These are phyloP conservation scores for Actinia equina DNA, from an alignment of 64 coral and sea anemone genomes.

Conservation along the genomic window DNA sequence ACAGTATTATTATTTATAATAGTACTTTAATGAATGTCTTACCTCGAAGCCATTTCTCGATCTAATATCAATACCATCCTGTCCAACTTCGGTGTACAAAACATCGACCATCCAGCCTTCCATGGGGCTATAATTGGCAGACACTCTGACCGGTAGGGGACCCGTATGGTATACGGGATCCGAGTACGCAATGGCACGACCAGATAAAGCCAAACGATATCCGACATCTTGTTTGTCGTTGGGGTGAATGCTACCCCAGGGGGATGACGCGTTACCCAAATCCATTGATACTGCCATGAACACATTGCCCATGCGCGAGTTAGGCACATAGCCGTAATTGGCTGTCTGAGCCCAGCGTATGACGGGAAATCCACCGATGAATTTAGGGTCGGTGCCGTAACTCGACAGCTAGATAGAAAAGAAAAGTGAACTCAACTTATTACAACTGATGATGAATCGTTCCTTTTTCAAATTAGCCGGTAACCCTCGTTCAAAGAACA, in stretches of 20 bases:
- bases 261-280: slow-evolving; percentile 80
- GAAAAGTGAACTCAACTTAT: neutral
- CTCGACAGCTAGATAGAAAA: slow-evolving; percentile 57
- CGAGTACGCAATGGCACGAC: slow-evolving; percentile 73
- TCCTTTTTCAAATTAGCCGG: no score
- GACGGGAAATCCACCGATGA: slow-evolving; percentile 59
- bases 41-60: slow-evolving; percentile 67
- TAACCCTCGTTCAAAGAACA: no score
- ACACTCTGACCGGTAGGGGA: slow-evolving; percentile 45
- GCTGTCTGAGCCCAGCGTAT: slow-evolving; percentile 99
- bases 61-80: slow-evolving; percentile 66
- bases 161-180: slow-evolving; percentile 71
- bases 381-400: slow-evolving; percentile 33
- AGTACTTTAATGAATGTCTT: neutral
- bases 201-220: slow-evolving; percentile 72
- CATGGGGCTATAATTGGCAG: neutral
- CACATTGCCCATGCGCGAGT: slow-evolving; percentile 57
- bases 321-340: slow-evolving; percentile 88
- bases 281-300: slow-evolving; percentile 99
- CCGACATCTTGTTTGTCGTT: slow-evolving; percentile 93
- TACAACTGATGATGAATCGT: slow-evolving; percentile 52
- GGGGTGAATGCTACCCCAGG: slow-evolving; percentile 86
- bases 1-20: no score
- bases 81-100: slow-evolving; percentile 58
- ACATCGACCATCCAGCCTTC: slow-evolving; percentile 38